Base-by-base conservation (phyloP, 1,140 invertebrate genomes). In the Psix sp. region DNA sequence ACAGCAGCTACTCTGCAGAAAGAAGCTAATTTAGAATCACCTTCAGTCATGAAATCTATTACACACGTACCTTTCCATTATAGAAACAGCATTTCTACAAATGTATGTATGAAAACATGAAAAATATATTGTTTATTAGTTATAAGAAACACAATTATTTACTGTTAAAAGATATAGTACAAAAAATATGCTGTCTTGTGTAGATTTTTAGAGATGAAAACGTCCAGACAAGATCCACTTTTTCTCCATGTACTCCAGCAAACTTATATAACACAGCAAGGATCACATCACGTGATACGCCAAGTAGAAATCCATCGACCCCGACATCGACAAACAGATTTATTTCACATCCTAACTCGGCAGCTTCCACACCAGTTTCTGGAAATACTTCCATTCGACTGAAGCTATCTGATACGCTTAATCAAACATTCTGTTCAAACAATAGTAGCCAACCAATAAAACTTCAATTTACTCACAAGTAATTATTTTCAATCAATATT, bases 1-100 rank as follows among this genome's bases (percentile, higher is more conserved):
- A 91, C 94, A 16, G 96, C 96, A 0, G 82, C 89, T 1, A 86
- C 88, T 17, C 86, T 98, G 39, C 92, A 94, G 60, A 89, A 89
- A 67, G 96, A 98, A 87, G 95, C 94, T 3, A 90, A 89, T 48
- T 76, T 89, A 81, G 80, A 88, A 80, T 79, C 86, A 49, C 76
- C 85, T 51, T 57, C 84, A 31, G 56, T 88, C 74, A 62, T 86
- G 86, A 81, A 89, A 87, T 56, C 88, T 78, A 65, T 87, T 77
- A 75, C 84, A 80, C 79, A 88, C 88, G 83, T 90, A 76, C 89
- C 91, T 66, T 90, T 92, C 78, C 87, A 89, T 77, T 89, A 91
- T 80, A 84, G 87, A 13, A 88, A 80, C 31, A 86, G 85, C 60
- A 75, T 75, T 20, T 83, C 84, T 15, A 76, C 82, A 29, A 80